Base-by-base conservation (phyloP, 2,113 vertebrate species). In the Macquaria australasica region DNA sequence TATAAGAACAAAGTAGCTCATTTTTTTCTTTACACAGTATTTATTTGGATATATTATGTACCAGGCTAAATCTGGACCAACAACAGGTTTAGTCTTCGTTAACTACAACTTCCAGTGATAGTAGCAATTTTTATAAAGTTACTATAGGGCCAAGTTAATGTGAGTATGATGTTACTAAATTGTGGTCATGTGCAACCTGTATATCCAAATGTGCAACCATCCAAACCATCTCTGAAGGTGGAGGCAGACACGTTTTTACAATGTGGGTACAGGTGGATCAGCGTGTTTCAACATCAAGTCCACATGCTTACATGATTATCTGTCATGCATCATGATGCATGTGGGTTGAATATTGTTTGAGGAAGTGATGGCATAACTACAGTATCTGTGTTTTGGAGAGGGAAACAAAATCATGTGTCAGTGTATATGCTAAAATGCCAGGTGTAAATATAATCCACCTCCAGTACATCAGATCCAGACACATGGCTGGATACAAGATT, bases 381-480 rank as follows among this genome's bases (percentile, higher is more conserved):
- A 70, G 21, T 73, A 34, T 71, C 28, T 67, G 77, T 87, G 80
- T 83, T 79, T 71, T 28, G 41, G 39, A 34, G 50, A 68, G 62
- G 48, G 25, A 62, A 81, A 66, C 77, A 82, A 31, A 78, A 56
- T 63, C 82, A 78, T 55, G 50, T 77, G 81, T 79, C 5, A 6
- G 28, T 85, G 79, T 74, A 10, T 78, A 64, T 37, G 15, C 18
- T 12, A 1, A 58, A 58, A 41, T 55, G 69, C 45, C 58, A 78
- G 64, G 63, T 75, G 60, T 71, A 90, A 86, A 84, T 66, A 79
- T 41, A 59, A 60, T 71, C 39, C 60, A 50, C 25, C 28, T 39
- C 67, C 23, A 80, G 67, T 5, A 77, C 45, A 87, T 82, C 50
- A 64, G 75, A 69, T 87, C 87, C 75, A 84, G 84, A 88, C n/a